These are phyloP conservation scores for Drosophila quadrilineata DNA, from an alignment of 1,140 invertebrate species.

Conservation along the genomic window DNA sequence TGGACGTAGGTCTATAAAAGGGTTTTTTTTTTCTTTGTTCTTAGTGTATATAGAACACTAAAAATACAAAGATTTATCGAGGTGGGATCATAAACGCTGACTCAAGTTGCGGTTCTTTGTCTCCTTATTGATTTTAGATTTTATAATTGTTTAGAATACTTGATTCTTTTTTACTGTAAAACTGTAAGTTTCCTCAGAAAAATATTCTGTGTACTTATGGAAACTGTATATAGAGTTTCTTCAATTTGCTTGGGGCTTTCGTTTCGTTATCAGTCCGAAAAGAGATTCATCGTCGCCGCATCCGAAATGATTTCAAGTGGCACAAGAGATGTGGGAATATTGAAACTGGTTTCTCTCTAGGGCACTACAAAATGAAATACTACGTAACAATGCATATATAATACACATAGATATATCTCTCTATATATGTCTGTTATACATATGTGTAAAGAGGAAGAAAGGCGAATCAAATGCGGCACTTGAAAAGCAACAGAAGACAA, in stretches of 20 bases:
- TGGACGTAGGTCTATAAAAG: background rate
- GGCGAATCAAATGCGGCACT: conserved; percentile 60
- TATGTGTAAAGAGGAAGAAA: conserved; percentile 32
- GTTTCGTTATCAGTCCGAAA: conserved; percentile 30
- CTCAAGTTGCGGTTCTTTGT: background rate
- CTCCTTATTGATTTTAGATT: too few species aligned
- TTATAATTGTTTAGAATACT: too few species aligned
- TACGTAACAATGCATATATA: conserved; percentile 42
- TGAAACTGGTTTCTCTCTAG: conserved; percentile 63
- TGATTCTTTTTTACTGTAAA: too few species aligned
- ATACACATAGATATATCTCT: background rate
- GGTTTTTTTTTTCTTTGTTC: conserved; percentile 7
- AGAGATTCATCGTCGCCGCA: conserved; percentile 19
- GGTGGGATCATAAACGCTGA: background rate
- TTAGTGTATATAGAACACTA: background rate
- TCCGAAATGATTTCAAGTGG: conserved; percentile 47
- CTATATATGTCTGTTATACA: background rate
- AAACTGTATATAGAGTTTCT: too few species aligned
- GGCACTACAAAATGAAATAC: conserved; percentile 47
- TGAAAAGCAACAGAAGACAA: conserved; percentile 32
- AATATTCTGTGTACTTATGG: too few species aligned
- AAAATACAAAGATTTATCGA: background rate
- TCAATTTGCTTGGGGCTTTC: too few species aligned
- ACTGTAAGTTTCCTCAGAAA: too few species aligned
- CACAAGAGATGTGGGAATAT: conserved; percentile 62